Conservation (phyloP, 2,888 invertebrate genomes). For the Apodemia mormo region DNA sequence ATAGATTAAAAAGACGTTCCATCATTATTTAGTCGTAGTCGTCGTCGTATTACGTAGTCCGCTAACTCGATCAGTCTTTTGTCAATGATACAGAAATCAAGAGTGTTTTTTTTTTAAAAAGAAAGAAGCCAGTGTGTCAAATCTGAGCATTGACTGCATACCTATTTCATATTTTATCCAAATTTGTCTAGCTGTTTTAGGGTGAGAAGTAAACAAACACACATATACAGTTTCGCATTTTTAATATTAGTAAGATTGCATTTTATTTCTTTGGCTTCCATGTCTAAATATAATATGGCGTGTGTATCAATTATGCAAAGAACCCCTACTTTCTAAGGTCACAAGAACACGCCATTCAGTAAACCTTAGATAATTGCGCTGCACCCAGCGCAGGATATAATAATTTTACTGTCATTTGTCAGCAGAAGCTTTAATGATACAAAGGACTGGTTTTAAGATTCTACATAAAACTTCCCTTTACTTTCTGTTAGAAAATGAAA, state of each 20-base stretch:
- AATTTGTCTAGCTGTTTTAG: no score
- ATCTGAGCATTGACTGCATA: no score
- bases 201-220: no score
- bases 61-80: no score
- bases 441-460: constrained; percentile 10
- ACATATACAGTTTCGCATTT: neutral
- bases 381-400: constrained; percentile 18
- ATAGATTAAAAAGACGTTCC: no score
- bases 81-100: no score
- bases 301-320: constrained; percentile 55
- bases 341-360: constrained; percentile 46
- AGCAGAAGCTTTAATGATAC: constrained; percentile 15
- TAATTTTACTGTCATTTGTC: constrained; percentile 17
- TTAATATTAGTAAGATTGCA: neutral
- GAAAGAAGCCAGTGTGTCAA: no score
- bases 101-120: no score
- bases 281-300: constrained; percentile 47
- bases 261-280: neutral
- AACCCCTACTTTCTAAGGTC: constrained; percentile 59
- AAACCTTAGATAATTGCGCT: constrained; percentile 17
- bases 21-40: no score
- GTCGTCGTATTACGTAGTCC: no score
- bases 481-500: constrained; percentile 20
- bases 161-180: no score
- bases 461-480: constrained; percentile 14